phyloP scores from a whole-genome alignment of 2,888 invertebrate species.

The Phrixothrix hirtus region DNA sequence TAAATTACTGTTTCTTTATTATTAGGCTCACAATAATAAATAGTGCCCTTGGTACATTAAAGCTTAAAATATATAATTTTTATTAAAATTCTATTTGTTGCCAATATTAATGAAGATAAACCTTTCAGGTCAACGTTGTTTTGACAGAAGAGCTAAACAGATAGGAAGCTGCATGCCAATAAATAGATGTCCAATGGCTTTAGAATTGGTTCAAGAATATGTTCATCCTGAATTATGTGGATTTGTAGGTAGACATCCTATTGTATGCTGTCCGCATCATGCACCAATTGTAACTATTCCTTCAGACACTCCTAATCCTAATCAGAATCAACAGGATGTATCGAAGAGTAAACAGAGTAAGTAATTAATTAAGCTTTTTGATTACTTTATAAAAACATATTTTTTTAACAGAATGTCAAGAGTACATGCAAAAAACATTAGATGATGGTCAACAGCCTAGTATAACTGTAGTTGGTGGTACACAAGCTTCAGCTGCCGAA shows the following conservation, averaged over 20 bases:
- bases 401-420: neutral
- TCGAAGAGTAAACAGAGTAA: neutral
- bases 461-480: slow-evolving; percentile 41
- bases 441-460: neutral
- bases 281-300: neutral
- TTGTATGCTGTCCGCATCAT: slow-evolving; percentile 20
- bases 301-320: neutral
- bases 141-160: slow-evolving; percentile 32
- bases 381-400: too few species aligned
- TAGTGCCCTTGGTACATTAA: too few species aligned
- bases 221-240: slow-evolving; percentile 14
- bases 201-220: neutral
- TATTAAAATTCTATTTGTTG: too few species aligned
- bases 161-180: slow-evolving; percentile 16
- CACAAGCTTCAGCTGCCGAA: slow-evolving; percentile 40
- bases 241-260: slow-evolving; percentile 13
- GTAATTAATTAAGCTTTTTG: too few species aligned
- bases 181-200: slow-evolving; percentile 6
- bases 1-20: too few species aligned
- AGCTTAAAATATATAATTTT: too few species aligned
- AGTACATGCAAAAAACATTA: too few species aligned
- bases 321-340: neutral
- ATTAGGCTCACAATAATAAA: too few species aligned
- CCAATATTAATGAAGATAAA: too few species aligned
- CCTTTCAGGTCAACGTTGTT: slow-evolving; percentile 6